A percentile compares a stretch with the other conserved stretches of the same genome.
phyloP scores from a whole-genome alignment of 2,888 invertebrate genomes.

The Drosophila meridionalis region DNA sequence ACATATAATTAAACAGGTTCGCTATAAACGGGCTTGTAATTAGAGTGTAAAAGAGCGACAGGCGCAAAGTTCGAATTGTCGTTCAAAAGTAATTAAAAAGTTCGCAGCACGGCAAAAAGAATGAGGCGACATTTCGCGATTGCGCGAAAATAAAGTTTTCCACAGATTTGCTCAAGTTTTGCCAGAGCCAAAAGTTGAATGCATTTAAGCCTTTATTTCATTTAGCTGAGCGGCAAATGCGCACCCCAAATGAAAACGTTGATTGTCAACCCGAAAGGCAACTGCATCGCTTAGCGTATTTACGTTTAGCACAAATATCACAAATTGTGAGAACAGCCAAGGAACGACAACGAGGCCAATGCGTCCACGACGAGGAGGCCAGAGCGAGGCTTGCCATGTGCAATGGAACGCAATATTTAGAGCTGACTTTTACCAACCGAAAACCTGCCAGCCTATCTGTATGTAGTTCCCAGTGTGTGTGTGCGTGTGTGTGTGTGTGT shows the following conservation, averaged over 20 bases:
- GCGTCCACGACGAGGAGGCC: conserved; percentile 12
- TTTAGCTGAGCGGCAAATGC: conserved; percentile 31
- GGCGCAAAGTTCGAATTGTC: conserved; percentile 75
- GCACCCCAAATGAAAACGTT: background rate
- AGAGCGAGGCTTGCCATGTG: conserved; percentile 36
- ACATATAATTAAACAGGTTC: conserved; percentile 22
- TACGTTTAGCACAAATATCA: conserved; percentile 22
- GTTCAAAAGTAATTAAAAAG: conserved; percentile 79
- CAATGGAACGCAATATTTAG: conserved; percentile 57
- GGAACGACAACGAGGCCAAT: conserved; percentile 16
- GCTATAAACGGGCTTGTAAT: conserved; percentile 68
- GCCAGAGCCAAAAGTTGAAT: conserved; percentile 27
- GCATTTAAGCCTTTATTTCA: conserved; percentile 43
- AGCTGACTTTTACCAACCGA: conserved; percentile 25
- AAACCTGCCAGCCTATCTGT: conserved; percentile 33
- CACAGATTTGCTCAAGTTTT: conserved; percentile 32
- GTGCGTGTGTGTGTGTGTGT: background rate
- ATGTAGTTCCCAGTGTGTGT: background rate
- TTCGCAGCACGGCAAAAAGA: conserved; percentile 59
- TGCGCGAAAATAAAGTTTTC: conserved; percentile 52
- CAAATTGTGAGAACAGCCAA: conserved; percentile 25
- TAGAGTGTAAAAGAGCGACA: conserved; percentile 63
- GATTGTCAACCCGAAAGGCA: conserved; percentile 8
- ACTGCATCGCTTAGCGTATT: conserved; percentile 28
- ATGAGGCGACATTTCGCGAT: conserved; percentile 70